Conservation (phyloP, 2,888 invertebrate species). For the Mesorhabditis sp. region DNA sequence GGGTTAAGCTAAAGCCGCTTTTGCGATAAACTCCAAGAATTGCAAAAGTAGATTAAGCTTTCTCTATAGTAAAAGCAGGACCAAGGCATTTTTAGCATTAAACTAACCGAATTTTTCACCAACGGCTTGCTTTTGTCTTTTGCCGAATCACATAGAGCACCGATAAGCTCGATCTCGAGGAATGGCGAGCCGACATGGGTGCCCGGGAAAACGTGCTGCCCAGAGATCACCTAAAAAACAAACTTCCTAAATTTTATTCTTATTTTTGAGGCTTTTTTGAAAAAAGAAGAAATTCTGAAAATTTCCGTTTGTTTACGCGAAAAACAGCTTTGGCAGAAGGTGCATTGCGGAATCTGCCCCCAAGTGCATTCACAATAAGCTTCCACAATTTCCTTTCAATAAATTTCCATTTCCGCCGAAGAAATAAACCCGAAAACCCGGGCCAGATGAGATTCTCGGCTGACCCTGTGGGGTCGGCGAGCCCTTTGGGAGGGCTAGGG, state of each 20-base stretch:
- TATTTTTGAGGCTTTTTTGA: no score
- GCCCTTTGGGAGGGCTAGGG: not conserved
- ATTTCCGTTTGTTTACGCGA: not conserved
- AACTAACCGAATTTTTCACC: slow-evolving; percentile 2
- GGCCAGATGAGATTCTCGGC: no score
- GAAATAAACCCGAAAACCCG: no score
- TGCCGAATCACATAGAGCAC: slow-evolving; percentile 81
- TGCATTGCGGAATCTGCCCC: no score
- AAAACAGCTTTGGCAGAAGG: no score
- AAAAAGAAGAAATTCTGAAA: not conserved
- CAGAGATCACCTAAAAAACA: slow-evolving; percentile 72
- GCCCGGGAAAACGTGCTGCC: slow-evolving; percentile 81
- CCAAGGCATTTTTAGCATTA: not conserved
- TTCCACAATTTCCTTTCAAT: no score
- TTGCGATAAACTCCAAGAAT: not conserved
- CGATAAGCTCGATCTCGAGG: slow-evolving; percentile 84
- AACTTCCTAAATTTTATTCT: not conserved
- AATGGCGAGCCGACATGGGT: slow-evolving; percentile 75
- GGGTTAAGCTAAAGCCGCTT: not conserved
- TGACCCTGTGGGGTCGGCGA: not conserved
- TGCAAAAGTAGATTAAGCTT: not conserved
- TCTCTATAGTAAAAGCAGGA: no score
- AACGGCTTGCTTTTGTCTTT: slow-evolving; percentile 72
- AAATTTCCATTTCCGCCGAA: no score
- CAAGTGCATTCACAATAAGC: no score